Evolutionary conservation across 2,113 vertebrate genomes (phyloP).

Genomic region (Peucedramus taeniatus): DNA sequence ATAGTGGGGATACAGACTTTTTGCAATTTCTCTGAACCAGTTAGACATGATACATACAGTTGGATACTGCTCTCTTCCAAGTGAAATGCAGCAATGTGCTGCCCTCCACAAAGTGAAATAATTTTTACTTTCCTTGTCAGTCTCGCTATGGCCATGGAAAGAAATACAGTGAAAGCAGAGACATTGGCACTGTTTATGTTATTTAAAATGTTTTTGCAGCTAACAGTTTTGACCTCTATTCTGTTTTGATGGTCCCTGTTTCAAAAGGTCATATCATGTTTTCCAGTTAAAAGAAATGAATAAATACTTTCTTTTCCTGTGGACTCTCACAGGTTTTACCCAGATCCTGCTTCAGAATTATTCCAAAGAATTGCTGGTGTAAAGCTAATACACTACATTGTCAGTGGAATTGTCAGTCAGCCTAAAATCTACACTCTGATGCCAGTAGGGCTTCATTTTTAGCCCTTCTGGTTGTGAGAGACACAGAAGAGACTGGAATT

Average conservation of each 20-base stretch:
- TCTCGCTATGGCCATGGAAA: not conserved
- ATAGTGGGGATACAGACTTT: not conserved
- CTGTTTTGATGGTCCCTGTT: slow-evolving; percentile 25
- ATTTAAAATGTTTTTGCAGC: slow-evolving; percentile 54
- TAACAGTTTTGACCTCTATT: slow-evolving; percentile 39
- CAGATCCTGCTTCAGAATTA: not conserved
- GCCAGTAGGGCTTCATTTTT: not conserved
- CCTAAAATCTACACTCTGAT: not conserved
- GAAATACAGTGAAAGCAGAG: slow-evolving; percentile 60
- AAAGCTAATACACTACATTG: not conserved
- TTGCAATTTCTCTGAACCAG: not conserved
- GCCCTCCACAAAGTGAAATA: slow-evolving; percentile 54
- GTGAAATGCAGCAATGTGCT: not conserved
- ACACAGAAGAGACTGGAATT: not conserved
- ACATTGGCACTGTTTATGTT: slow-evolving; percentile 33
- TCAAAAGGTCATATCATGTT: slow-evolving; percentile 9
- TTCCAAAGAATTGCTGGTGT: not conserved
- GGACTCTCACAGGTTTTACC: not conserved
- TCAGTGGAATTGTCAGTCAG: not conserved
- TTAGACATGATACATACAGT: not conserved
- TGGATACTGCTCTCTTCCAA: slow-evolving; percentile 22
- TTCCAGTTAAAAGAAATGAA: slow-evolving; percentile 18
- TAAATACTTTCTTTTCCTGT: slow-evolving; percentile 30
- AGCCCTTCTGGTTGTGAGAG: not conserved
- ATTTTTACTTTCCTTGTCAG: slow-evolving; percentile 55